Base-by-base conservation (phyloP, 2,888 invertebrate species). In the Agonum fuliginosum region DNA sequence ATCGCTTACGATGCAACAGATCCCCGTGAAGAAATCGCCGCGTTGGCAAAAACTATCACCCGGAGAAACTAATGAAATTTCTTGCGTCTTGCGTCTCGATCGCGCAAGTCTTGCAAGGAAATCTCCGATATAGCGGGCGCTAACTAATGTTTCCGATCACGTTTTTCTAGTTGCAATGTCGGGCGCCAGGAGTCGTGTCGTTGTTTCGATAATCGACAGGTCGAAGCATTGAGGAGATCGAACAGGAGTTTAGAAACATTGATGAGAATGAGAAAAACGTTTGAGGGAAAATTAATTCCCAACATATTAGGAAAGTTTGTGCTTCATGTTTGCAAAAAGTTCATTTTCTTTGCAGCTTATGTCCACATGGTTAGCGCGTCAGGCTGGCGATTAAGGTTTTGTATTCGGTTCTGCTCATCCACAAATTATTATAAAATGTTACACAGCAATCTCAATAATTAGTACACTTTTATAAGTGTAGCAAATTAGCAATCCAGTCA, bases 1-100 rank as follows among this genome's bases (percentile, higher is more conserved):
- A 75, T 75, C 67, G 75, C 75, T 75, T 67, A 51, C 75, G 75
- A 75, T 75, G 67, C 67, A 65, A 75, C 67, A 75, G 54, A 75
- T 75, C 75, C 75, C 34, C 5, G 75, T 48, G 20, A 51, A 75
- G 48, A 48, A 75, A 75, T 51, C 67, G 67, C 48, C 34, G 19
- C 27, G 46, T 51, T 65, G 46, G 65, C 74, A 74, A 74, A 74
- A 74, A 62, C 71, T 67, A 20, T 67, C 41, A 41, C 41, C 8
- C 54, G n/a, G 67, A 20, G 41, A 65, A 67, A 67, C 67, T 67
- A 67, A 67, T 67, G 67, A 67, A 67, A 67, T 67, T 67, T 67
- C 67, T 67, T 67, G 37, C 22, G 67, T 41, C 67, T 67, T 67
- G 37, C 41, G n/a, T n/a, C n/a, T n/a, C n/a, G 67, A 67, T 67